Evolutionary conservation across 2,113 vertebrate species (phyloP).

Genomic region (Planiliza haematocheilus): DNA sequence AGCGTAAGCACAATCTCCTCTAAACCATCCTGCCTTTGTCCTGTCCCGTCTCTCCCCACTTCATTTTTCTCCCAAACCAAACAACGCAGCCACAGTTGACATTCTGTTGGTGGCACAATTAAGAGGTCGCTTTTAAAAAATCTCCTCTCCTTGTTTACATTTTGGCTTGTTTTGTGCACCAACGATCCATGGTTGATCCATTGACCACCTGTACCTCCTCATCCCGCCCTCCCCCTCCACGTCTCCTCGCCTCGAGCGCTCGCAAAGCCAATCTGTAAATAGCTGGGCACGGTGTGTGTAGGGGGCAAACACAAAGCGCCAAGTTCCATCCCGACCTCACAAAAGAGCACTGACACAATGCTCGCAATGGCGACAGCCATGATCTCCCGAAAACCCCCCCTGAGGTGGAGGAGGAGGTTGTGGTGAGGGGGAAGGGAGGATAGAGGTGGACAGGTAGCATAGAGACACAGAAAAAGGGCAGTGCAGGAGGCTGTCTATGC

Average conservation of each 20-base stretch:
- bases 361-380: constrained; percentile 44
- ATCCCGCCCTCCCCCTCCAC: constrained; percentile 46
- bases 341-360: constrained; percentile 77
- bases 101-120: constrained; percentile 62
- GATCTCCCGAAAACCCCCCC: constrained; percentile 46
- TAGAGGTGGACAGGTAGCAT: constrained; percentile 46
- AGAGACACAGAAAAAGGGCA: constrained; percentile 46
- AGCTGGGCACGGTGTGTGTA: constrained; percentile 56
- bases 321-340: constrained; percentile 62
- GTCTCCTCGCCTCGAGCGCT: constrained; percentile 56
- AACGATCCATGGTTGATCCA: constrained; percentile 60
- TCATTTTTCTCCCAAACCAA: constrained; percentile 65
- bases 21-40: constrained; percentile 49
- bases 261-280: constrained; percentile 80
- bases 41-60: constrained; percentile 44
- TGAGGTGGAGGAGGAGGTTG: constrained; percentile 23
- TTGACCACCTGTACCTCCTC: constrained; percentile 60
- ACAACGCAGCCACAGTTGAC: constrained; percentile 73
- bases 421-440: constrained; percentile 10
- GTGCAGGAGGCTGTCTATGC: constrained; percentile 79
- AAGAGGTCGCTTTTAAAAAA: constrained; percentile 58
- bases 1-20: constrained; percentile 84
- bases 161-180: constrained; percentile 70
- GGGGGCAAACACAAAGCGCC: constrained; percentile 62
- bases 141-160: constrained; percentile 74